Evolutionary conservation across 2,888 invertebrate species (phyloP), one percentile per base, ranked within the genome.

Genomic region (Eutolmus rufibarbis): DNA sequence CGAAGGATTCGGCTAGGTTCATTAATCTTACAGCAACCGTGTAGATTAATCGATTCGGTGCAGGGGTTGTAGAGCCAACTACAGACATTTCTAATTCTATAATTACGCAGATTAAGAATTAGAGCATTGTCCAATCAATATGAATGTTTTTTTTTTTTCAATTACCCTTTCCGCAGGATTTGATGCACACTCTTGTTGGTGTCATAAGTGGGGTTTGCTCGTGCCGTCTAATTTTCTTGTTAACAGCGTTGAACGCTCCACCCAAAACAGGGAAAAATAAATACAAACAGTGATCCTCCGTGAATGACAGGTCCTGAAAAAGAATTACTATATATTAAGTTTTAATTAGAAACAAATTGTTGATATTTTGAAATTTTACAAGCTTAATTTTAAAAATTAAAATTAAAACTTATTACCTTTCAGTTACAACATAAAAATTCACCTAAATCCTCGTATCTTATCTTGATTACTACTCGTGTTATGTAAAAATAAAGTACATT

Each of bases 181-280:
- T 95, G 89, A 98, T 97, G 93, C 98, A 98, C 89, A 98, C 95
- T 89, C 96, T 94, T 88, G 96, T 95, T 0, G 96, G 94, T 0
- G 96, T 96, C 16, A 97, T 93, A 9, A 95, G 92, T 0, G 98
- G 98, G 0, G 95, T 94, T 46, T 94, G 93, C 89, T 95, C 94
- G 90, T 98, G 98, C 90, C 97, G 97, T 89, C 95, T 94, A 37
- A 97, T 97, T 89, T 97, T 96, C 92, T 98, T 98, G 92, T 96
- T 97, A 28, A 96, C 96, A 4, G 96, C 93, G 91, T 97, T 96
- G 91, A 96, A 97, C 2, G 94, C 94, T 0, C 98, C 98, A 8
- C 98, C 98, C 90, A 95, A 95, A 0, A 96, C 95, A 1, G 97
- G 96, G 94, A 97, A 98, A 95, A 98, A 96, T 93, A 98, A 94